Base-by-base conservation (phyloP, 2,888 invertebrate species). In the Trachelus tabidus region DNA sequence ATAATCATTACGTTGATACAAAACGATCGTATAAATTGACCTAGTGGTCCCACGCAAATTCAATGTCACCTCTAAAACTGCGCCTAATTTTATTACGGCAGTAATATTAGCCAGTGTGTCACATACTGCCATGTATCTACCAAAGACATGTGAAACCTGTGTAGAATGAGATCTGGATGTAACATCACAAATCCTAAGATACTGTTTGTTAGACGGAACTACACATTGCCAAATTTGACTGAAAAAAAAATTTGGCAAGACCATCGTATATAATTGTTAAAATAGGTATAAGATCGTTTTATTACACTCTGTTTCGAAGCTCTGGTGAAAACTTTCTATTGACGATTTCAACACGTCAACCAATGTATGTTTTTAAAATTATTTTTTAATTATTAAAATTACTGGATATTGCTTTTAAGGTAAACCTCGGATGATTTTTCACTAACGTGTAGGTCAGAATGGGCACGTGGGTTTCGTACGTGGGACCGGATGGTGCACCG, bases 401-500 rank as follows among this genome's bases (percentile, higher is more conserved):
- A 6, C 23, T 23, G 0, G 6, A 4, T 23, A 56, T 56, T 23
- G 1, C 40, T 56, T 56, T 56, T 56, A 56, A 56, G 40, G 23
- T 56, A 56, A 9, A 6, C 2, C 0, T 56, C 40, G 40, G 23
- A 23, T 23, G 40, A 56, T 56, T 56, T 56, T 56, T 23, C 23
- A 23, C 23, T 56, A 4, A 56, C 1, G 40, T 23, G 40, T 56
- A 23, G 40, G 40, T 23, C 40, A 31, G 12, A 31, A 33, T 71
- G 12, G 33, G 71, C 71, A 71, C 71, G 71, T 33, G 71, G 71
- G 71, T 11, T 33, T 15, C 12, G 12, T 71, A 71, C 71, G 71
- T 71, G 71, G 71, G 71, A 71, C 71, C 71, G 71, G 71, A 71
- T 30, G 71, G 71, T 71, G 30, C 71, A 71, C 71, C 71, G 31